Evolutionary conservation across 1,140 invertebrate species (phyloP).

Genomic region (Nephila pilipes): DNA sequence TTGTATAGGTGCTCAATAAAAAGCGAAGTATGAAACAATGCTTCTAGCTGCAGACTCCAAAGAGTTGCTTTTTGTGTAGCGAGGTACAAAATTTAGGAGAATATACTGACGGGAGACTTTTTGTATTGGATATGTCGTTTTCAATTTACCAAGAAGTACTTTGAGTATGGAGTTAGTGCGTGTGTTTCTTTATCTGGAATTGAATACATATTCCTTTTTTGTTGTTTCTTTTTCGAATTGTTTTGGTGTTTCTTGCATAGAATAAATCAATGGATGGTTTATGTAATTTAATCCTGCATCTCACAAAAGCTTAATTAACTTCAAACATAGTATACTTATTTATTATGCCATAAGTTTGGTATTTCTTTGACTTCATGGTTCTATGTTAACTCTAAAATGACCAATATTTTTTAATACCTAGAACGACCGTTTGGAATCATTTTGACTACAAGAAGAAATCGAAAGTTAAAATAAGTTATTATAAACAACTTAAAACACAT

Average conservation of each 20-base stretch:
- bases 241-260: background rate
- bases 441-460: too few species aligned
- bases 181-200: background rate
- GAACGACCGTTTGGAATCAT: too few species aligned
- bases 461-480: too few species aligned
- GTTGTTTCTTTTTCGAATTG: background rate
- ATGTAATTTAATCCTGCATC: background rate
- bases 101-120: background rate
- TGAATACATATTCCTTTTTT: background rate
- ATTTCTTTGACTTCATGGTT: background rate
- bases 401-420: too few species aligned
- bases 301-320: background rate
- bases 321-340: background rate
- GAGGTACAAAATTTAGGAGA: slow-evolving; percentile 17
- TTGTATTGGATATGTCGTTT: slow-evolving; percentile 38
- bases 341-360: too few species aligned
- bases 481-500: too few species aligned
- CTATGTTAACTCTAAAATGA: too few species aligned
- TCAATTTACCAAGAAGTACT: slow-evolving; percentile 7
- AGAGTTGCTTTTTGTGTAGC: background rate
- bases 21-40: background rate
- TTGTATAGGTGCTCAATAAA: background rate
- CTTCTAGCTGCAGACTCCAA: background rate
- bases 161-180: background rate
- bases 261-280: background rate